phyloP scores from a whole-genome alignment of 2,797 vertebrate genomes.

The Bucorvus abyssinicus region DNA sequence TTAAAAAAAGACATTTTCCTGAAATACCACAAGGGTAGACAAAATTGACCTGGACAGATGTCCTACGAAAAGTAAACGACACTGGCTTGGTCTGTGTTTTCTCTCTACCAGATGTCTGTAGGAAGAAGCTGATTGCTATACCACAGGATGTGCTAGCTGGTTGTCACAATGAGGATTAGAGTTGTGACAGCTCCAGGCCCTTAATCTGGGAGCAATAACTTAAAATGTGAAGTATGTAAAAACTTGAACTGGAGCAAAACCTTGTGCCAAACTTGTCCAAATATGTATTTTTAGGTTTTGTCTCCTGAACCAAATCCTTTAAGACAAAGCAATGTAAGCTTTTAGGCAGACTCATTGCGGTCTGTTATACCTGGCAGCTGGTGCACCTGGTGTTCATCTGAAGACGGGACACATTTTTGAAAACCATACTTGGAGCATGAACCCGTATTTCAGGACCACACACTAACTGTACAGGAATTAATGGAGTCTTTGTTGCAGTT shows the following conservation, averaged over 20 bases:
- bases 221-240: background rate
- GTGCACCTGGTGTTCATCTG: background rate
- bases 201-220: background rate
- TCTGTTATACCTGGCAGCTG: accelerated
- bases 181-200: background rate
- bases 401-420: background rate
- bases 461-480: background rate
- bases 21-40: background rate
- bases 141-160: accelerated
- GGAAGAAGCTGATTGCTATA: background rate
- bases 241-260: background rate
- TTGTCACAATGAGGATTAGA: background rate
- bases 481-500: background rate
- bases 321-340: background rate
- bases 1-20: background rate
- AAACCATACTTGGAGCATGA: background rate
- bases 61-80: background rate
- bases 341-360: background rate
- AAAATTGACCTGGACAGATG: background rate
- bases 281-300: background rate
- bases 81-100: background rate
- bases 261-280: background rate
- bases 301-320: background rate
- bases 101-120: background rate
- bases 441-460: background rate